Evolutionary conservation across 2,888 invertebrate species (phyloP).

Genomic region (Aspidiotus destructor): DNA sequence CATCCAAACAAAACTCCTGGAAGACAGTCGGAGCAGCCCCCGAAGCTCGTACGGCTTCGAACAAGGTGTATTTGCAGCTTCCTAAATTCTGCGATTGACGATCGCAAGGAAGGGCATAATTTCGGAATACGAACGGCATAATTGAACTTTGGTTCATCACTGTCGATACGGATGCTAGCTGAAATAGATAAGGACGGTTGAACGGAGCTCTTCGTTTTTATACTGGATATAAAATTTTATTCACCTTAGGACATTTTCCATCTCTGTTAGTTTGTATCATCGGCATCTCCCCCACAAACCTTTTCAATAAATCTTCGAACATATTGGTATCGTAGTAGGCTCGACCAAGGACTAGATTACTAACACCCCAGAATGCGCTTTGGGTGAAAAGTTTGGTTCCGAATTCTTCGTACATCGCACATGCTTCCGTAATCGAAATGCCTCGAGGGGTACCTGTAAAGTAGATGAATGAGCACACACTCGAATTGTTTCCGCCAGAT

Average conservation of each 20-base stretch:
- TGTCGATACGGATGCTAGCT: slow-evolving; percentile 69
- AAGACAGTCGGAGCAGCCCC: slow-evolving; percentile 89
- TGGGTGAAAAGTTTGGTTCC: slow-evolving; percentile 58
- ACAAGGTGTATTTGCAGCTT: slow-evolving; percentile 57
- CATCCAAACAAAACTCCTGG: slow-evolving; percentile 63
- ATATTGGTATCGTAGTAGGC: slow-evolving; percentile 77
- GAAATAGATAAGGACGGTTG: slow-evolving; percentile 25
- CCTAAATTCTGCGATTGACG: slow-evolving; percentile 63
- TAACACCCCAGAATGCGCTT: slow-evolving; percentile 57
- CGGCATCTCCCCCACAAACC: slow-evolving; percentile 52
- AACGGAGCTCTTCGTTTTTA: neutral
- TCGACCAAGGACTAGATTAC: slow-evolving; percentile 70
- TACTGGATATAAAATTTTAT: neutral
- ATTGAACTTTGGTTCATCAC: slow-evolving; percentile 64
- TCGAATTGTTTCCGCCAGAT: slow-evolving; percentile 8
- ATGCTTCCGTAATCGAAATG: slow-evolving; percentile 52
- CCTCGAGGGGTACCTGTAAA: slow-evolving; percentile 48
- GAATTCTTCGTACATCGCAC: slow-evolving; percentile 51
- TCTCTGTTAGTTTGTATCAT: slow-evolving; percentile 52
- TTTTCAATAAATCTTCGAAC: slow-evolving; percentile 68
- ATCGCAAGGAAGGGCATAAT: slow-evolving; percentile 64
- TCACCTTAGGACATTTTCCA: slow-evolving; percentile 50
- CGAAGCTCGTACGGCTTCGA: slow-evolving; percentile 79
- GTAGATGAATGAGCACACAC: slow-evolving; percentile 22
- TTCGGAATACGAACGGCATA: slow-evolving; percentile 72